Evolutionary conservation across 2,888 invertebrate genomes (phyloP).

Genomic region (Pteria penguin): DNA sequence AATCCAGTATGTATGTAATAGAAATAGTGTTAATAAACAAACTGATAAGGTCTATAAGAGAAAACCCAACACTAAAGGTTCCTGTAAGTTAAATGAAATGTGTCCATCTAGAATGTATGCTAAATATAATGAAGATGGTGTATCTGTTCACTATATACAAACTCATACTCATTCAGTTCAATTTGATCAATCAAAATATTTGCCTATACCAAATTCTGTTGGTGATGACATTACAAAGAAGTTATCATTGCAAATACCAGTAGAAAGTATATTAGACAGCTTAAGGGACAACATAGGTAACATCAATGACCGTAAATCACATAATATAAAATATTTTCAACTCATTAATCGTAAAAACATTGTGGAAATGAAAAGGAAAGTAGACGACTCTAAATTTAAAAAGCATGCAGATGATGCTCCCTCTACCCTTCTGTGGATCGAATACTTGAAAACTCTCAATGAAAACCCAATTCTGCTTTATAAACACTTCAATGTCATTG

Average conservation of each 20-base stretch:
- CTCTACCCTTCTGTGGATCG: constrained; percentile 2
- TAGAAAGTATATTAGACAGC: neutral
- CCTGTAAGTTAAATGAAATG: constrained; percentile 1
- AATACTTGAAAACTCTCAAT: neutral
- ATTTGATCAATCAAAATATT: constrained; percentile 9
- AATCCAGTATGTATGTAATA: constrained; percentile 8
- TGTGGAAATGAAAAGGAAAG: constrained; percentile 1
- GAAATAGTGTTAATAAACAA: neutral
- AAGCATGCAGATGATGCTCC: constrained; percentile 1
- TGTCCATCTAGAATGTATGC: neutral
- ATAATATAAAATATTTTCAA: neutral
- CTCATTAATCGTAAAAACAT: neutral
- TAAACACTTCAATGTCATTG: neutral
- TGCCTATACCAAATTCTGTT: constrained; percentile 3
- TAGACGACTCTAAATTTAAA: neutral
- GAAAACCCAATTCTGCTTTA: neutral
- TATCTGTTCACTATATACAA: neutral
- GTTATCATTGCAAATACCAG: neutral
- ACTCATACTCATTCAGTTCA: neutral
- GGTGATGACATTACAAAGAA: neutral
- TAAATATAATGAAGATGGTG: neutral
- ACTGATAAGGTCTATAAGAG: neutral
- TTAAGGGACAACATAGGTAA: neutral
- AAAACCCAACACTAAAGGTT: constrained; percentile 8
- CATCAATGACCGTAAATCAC: neutral